phyloP scores from a whole-genome alignment of 2,888 invertebrate species.

The Ferrisia virgata region DNA sequence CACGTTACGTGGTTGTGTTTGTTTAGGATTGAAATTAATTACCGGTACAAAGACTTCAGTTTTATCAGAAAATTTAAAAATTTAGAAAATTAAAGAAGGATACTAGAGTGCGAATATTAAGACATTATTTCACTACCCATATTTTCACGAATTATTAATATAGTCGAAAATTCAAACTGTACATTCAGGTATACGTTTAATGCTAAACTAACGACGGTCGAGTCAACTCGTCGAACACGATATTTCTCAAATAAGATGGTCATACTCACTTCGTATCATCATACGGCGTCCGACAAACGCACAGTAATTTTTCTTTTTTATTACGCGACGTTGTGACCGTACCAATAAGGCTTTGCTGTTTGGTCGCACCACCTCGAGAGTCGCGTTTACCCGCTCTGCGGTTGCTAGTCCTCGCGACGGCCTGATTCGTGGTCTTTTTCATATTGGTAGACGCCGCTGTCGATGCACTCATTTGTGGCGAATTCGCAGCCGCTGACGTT shows the following conservation, averaged over 20 bases:
- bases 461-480: not conserved
- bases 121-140: too few species aligned
- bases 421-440: not conserved
- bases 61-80: not conserved
- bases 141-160: too few species aligned
- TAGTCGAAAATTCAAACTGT: too few species aligned
- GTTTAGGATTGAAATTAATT: not conserved
- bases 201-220: too few species aligned
- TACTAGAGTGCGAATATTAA: too few species aligned
- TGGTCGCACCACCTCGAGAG: not conserved
- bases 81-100: not conserved
- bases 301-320: slow-evolving; percentile 71
- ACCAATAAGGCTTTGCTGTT: not conserved
- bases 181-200: too few species aligned
- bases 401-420: not conserved
- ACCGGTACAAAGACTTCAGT: not conserved
- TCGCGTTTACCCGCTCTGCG: not conserved
- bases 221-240: too few species aligned
- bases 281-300: slow-evolving; percentile 89
- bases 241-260: too few species aligned
- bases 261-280: slow-evolving; percentile 85
- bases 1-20: not conserved
- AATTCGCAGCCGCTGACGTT: not conserved
- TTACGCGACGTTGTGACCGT: slow-evolving; percentile 42
- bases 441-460: not conserved